Conservation (phyloP, 2,888 invertebrate genomes). For the Ophioninae sp. region DNA sequence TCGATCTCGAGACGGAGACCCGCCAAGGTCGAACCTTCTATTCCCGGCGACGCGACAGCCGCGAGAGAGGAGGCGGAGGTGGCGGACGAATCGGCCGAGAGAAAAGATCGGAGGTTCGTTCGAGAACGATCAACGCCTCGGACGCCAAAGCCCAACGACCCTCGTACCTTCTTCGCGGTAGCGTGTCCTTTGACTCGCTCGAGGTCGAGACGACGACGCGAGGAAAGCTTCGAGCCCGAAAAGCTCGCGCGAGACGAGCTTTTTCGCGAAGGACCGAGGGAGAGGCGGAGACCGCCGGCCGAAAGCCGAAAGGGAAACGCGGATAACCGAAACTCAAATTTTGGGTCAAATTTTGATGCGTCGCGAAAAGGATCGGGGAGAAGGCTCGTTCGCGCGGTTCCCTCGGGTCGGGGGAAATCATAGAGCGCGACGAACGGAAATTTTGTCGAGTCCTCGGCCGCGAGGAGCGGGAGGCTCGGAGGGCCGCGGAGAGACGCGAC, state of each 20-base stretch:
- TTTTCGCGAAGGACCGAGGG: neutral
- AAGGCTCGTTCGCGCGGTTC: constrained; percentile 8
- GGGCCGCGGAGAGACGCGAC: neutral
- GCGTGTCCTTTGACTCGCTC: constrained; percentile 75
- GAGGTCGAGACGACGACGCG: constrained; percentile 75
- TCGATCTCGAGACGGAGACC: neutral
- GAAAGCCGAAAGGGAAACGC: neutral
- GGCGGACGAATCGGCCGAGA: constrained; percentile 27
- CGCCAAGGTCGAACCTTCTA: neutral
- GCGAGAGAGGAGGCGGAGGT: neutral
- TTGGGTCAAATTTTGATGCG: too few relatives aligned
- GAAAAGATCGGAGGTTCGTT: constrained; percentile 10
- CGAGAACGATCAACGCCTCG: constrained; percentile 69
- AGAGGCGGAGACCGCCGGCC: neutral
- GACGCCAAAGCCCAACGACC: constrained; percentile 66
- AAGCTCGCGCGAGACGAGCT: constrained; percentile 1
- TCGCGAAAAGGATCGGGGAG: neutral
- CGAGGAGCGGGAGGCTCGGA: neutral
- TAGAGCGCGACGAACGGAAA: constrained; percentile 48
- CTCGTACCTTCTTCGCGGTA: constrained; percentile 71
- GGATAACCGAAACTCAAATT: too few relatives aligned
- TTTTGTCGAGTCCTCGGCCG: constrained; percentile 36
- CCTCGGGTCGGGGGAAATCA: constrained; percentile 40
- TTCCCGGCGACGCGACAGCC: neutral
- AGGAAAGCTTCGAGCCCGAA: constrained; percentile 35